Base-by-base conservation (phyloP, 2,888 invertebrate genomes). In the Mythimna vitellina region DNA sequence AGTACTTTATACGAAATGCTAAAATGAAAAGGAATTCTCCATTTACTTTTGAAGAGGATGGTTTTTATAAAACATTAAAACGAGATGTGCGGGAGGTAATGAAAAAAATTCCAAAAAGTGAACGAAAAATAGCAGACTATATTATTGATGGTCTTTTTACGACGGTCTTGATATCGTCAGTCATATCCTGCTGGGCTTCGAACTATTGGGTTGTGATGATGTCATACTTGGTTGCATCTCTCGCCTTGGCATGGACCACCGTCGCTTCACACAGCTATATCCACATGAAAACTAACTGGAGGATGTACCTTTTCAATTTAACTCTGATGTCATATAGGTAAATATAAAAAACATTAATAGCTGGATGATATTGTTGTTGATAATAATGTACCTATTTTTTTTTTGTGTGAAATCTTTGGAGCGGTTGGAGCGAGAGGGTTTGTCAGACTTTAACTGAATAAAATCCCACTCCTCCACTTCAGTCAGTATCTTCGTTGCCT, bases 271-370 rank as follows among this genome's bases (percentile, higher is more conserved):
- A 99, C 89, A 98, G 98, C 89, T 98, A 97, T 88, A 97, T 98
- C 80, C 98, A 98, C 89, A 97, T 97, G 88, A 97, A 95, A 80
- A 97, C 98, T 81, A 98, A 97, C 88, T 98, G 98, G 97, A 97
- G 98, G 74, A 98, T 98, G 98, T 98, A 97, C 85, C 97, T 98
- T 68, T 98, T 98, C 84, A 98, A 98, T 84, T 92, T 98, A 54
- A 96, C 97, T 17, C 87, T 97, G 71, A 95, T 98, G 96, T 97
- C 97, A 1, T 97, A 97, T 53, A 97, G 97, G 97, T 97, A 87
- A 71, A 0, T n/a, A 29, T 22, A 49, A 49, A 49, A 49, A 14
- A 20, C 0, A 25, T 6, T 42, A 14, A 35, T 57, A 32, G 25
- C 17, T 62, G 29, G 29, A 20, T 42, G 17, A 54, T 38, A 38